Percentiles rank a stretch among this genome's conserved stretches.
Conservation (phyloP, 2,113 vertebrate species). For the Parus major region DNA sequence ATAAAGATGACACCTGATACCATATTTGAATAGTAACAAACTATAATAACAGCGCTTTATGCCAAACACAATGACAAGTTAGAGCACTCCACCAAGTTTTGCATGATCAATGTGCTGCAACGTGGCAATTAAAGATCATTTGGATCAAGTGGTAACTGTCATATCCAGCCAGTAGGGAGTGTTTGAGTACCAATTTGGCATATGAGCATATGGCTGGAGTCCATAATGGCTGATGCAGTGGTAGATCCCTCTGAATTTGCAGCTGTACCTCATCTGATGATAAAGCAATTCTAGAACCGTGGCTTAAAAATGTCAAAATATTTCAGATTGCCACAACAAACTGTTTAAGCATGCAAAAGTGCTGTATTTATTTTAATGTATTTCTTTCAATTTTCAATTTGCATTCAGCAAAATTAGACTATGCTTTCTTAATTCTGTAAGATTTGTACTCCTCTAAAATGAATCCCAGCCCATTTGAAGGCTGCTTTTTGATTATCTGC, state of each 20-base stretch:
- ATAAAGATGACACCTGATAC: not conserved
- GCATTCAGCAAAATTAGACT: not conserved
- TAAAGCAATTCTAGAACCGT: not conserved
- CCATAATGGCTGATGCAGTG: not conserved
- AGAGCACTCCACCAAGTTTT: not conserved
- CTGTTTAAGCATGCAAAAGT: not conserved
- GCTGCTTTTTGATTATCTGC: not conserved
- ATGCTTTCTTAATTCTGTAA: not conserved
- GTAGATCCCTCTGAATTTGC: not conserved
- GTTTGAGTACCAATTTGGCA: slow-evolving; percentile 10
- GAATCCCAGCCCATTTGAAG: not conserved
- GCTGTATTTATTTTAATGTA: not conserved
- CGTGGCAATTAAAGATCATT: not conserved
- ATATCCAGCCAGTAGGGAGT: not conserved
- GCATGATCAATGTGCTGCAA: not conserved
- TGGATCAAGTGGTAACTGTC: not conserved
- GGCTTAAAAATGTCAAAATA: not conserved
- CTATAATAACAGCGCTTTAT: not conserved
- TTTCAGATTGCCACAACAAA: not conserved
- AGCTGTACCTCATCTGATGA: not conserved
- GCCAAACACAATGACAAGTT: not conserved
- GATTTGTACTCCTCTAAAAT: not conserved
- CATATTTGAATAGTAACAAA: not conserved
- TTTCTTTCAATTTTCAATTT: not conserved
- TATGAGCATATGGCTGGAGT: not conserved